Evolutionary conservation across 2,888 invertebrate genomes (phyloP).

Genomic region (Escarpia spicata): DNA sequence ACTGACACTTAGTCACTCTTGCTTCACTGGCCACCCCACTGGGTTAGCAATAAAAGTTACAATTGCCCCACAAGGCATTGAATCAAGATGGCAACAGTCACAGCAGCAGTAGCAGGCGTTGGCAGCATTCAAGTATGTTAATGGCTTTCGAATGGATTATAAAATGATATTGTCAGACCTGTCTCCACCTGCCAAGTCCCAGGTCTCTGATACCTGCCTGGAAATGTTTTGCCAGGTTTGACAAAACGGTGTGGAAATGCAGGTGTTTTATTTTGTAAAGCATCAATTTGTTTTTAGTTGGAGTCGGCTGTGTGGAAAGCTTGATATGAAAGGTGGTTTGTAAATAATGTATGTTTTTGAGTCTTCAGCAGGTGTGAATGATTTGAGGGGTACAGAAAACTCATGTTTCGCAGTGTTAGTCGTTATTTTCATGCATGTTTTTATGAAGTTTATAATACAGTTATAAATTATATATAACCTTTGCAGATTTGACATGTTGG

Average conservation of each 20-base stretch:
- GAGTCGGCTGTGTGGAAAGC: background rate
- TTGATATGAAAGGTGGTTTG: background rate
- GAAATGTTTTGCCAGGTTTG: background rate
- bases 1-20: background rate
- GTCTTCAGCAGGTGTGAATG: background rate
- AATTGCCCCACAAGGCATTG: background rate
- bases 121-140: background rate
- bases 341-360: background rate
- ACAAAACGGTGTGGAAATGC: background rate
- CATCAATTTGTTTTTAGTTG: background rate
- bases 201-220: background rate
- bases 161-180: background rate
- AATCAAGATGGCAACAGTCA: background rate
- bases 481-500: too few relatives aligned
- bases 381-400: background rate
- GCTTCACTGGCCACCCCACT: background rate
- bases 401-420: background rate
- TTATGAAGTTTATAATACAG: too few relatives aligned
- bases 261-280: background rate
- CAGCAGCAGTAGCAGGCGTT: background rate
- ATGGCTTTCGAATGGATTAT: slow-evolving; percentile 1
- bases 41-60: background rate
- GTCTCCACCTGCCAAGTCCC: background rate
- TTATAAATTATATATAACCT: too few relatives aligned
- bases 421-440: too few relatives aligned